phyloP scores from a whole-genome alignment of 1,140 invertebrate species.

The Bombus sibiricus region DNA sequence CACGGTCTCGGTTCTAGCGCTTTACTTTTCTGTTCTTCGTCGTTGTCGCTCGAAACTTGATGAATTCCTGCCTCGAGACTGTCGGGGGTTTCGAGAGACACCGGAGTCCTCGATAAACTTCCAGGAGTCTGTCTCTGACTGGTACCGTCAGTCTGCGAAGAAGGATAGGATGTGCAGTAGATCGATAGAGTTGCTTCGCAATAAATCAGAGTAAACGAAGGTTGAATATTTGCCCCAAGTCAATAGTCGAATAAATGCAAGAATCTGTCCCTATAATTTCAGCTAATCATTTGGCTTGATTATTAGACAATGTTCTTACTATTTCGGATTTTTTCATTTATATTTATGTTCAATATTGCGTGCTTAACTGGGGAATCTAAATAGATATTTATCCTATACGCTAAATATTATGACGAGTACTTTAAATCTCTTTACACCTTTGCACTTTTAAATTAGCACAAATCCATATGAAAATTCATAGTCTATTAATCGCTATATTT shows the following conservation, averaged over 20 bases:
- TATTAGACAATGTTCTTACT: not conserved
- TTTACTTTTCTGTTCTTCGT: conserved; percentile 68
- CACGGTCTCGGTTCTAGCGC: conserved; percentile 57
- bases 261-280: not conserved
- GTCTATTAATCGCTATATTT: too few species aligned
- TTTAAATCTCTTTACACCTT: too few species aligned
- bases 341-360: not conserved
- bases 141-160: conserved; percentile 76
- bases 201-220: conserved; percentile 6
- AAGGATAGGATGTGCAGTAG: not conserved
- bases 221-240: not conserved
- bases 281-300: not conserved
- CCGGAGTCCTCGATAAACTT: conserved; percentile 73
- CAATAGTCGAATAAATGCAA: not conserved
- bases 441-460: too few species aligned
- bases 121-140: conserved; percentile 74
- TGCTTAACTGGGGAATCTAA: too few species aligned
- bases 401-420: too few species aligned
- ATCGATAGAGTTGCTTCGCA: not conserved
- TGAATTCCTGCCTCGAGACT: conserved; percentile 72
- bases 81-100: conserved; percentile 72
- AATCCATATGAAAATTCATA: too few species aligned
- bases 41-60: conserved; percentile 75
- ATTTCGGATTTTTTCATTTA: not conserved
- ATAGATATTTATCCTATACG: too few species aligned